These are phyloP conservation scores for Lasioglossum figueresi DNA, from an alignment of 2,888 invertebrate genomes.

Conservation along the genomic window DNA sequence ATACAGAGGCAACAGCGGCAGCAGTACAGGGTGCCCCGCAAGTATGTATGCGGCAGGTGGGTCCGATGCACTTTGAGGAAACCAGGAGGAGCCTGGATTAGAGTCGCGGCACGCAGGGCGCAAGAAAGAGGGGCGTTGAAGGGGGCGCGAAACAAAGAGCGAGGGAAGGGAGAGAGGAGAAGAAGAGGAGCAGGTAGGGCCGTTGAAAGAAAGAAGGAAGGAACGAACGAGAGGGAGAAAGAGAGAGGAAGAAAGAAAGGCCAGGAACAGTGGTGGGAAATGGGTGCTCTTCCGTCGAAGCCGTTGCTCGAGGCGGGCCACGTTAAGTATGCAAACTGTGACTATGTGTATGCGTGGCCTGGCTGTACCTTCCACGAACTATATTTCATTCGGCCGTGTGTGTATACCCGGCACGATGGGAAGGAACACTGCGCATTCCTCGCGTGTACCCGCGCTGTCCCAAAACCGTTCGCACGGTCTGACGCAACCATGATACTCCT, in stretches of 20 bases:
- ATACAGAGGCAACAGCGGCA: not conserved
- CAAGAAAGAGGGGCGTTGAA: not conserved
- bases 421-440: constrained; percentile 56
- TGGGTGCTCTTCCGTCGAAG: constrained; percentile 47
- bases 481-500: not conserved
- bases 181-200: not conserved
- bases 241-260: not conserved
- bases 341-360: constrained; percentile 25
- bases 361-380: constrained; percentile 65
- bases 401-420: constrained; percentile 42
- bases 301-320: constrained; percentile 41
- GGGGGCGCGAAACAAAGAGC: constrained; percentile 21
- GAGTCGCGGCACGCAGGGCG: constrained; percentile 15
- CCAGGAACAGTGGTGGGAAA: not conserved
- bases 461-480: constrained; percentile 53
- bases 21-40: constrained; percentile 20
- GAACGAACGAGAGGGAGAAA: constrained; percentile 1
- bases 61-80: constrained; percentile 18
- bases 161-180: not conserved
- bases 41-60: constrained; percentile 52
- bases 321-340: constrained; percentile 66
- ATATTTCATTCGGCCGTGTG: constrained; percentile 62
- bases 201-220: not conserved
- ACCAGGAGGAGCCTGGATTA: constrained; percentile 20
- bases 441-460: constrained; percentile 45